These are phyloP conservation scores for Elanoides forficatus DNA, from an alignment of 2,113 vertebrate genomes.

Conservation along the genomic window DNA sequence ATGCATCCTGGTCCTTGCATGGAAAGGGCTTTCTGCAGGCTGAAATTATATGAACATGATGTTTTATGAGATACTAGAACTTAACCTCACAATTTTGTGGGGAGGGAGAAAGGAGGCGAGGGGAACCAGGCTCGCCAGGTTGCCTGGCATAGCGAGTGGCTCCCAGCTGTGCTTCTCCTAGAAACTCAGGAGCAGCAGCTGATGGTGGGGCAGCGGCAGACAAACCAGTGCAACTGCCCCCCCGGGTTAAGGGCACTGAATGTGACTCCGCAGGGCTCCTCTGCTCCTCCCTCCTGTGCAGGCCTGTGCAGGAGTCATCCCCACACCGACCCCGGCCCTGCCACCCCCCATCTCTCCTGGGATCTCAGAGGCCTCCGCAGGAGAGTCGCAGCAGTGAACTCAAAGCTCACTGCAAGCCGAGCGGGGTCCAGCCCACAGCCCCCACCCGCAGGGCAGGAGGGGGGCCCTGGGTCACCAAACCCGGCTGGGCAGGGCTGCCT, in stretches of 20 bases:
- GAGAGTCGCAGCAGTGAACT: not conserved
- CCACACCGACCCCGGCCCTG: not conserved
- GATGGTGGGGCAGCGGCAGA: not conserved
- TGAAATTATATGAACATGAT: conserved; percentile 57
- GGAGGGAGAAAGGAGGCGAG: not conserved
- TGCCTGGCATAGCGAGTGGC: not conserved
- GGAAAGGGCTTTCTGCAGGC: conserved; percentile 39
- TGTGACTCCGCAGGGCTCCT: not conserved
- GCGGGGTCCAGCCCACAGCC: not conserved
- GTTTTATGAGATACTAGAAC: conserved; percentile 57
- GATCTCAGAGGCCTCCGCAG: not conserved
- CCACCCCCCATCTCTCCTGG: not conserved
- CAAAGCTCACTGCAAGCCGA: not conserved
- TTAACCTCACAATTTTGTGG: not conserved
- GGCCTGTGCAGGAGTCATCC: not conserved
- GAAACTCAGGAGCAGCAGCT: not conserved
- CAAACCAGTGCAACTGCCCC: not conserved
- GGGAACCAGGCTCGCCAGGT: not conserved
- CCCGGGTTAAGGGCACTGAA: not conserved
- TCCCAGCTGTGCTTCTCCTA: not conserved
- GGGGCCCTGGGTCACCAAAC: not conserved
- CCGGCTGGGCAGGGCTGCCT: not conserved
- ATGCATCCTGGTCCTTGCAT: conserved; percentile 14
- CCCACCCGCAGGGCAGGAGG: rapidly evolving
- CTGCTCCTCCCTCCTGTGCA: not conserved